Base-by-base conservation (phyloP, 2,888 invertebrate genomes). In the Ametastegia equiseti region DNA sequence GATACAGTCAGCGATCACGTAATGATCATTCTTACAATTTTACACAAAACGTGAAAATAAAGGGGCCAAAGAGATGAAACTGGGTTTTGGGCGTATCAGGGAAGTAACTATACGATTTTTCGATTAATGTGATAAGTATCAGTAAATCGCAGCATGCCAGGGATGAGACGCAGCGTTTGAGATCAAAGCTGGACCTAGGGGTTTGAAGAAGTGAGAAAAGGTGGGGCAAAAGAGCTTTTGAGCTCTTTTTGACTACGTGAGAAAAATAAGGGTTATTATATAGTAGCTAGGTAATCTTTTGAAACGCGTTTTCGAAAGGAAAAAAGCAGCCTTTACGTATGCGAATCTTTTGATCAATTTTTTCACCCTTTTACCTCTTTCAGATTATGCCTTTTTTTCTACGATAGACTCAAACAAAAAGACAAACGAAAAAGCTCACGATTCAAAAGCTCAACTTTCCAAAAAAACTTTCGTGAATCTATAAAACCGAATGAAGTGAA, bases 301-400 rank as follows among this genome's bases (percentile, higher is more conserved):
- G 23, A 30, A 60, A 30, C 60, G 60, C 60, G 60, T 60, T 60
- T 67, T 67, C 19, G 23, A 67, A 67, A 39, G 27, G 67, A 67
- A 36, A 23, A 19, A 36, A 4, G 39, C 19, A 39, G 67, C 39
- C 63, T 63, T 63, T 36, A 39, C 39, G 33, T 63, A 33, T n/a
- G 33, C 67, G 67, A 67, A 39, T 19, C 67, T 67, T 67, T 82
- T 81, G 39, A 57, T 57, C 88, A 39, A 84, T 87, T 63, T 73
- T 60, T 7, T n/a, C 89, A 88, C 47, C 83, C 89, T 83, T 91
- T 90, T 9, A 27, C 91, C 83, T 87, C 63, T n/a, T 39, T 23
- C 23, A 54, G 54, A 23, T 54, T 54, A 54, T 54, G 23, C 23
- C 30, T 60, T 13, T 57, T 30, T 57, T 23, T 57, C 5, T 57